Evolutionary conservation across 2,113 vertebrate species (phyloP), one percentile per base, ranked within the genome.

Genomic region (Patagioenas fasciata): DNA sequence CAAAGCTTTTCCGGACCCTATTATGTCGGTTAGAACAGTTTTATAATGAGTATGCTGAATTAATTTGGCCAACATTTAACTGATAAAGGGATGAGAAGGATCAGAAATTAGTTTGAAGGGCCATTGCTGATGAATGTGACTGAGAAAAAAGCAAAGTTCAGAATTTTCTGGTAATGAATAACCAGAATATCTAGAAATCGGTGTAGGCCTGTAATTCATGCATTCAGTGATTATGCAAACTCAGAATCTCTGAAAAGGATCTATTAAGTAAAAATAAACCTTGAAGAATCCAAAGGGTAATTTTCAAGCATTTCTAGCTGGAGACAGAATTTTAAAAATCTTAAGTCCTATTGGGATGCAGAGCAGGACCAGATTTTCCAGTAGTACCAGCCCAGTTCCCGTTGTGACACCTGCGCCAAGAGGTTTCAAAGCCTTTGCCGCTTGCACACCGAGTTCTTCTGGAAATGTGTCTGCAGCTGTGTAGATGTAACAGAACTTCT

Each of bases 1-100:
- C 93, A 92, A 85, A 94, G 67, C 60, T 95, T 95, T 96, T 95
- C 71, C 85, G 77, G 83, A 90, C 53, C 42, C 73, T 62, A 54
- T 77, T 56, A 77, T 91, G 64, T 71, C 53, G 85, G 62, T 93
- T 84, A 86, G 82, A 97, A 88, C 56, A 67, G 50, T 91, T 77
- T 87, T 81, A 38, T 78, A 78, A 81, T 50, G 57, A 57, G 13
- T 29, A n/a, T 67, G 44, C 15, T 72, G 58, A 77, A 82, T 71
- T 94, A 88, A 82, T 88, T 82, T 88, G 71, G 29, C 13, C 44
- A 23, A 11, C 0, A 1, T 53, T 77, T 53, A 73, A n/a, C 32
- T 87, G 58, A 40, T 62, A 48, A 56, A 65, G 18, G 32, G 61
- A 77, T 70, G 54, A 51, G 28, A 82, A 61, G 40, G 19, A 85